Base-by-base conservation (phyloP, 2,113 vertebrate species). In the Dasyurus viverrinus region DNA sequence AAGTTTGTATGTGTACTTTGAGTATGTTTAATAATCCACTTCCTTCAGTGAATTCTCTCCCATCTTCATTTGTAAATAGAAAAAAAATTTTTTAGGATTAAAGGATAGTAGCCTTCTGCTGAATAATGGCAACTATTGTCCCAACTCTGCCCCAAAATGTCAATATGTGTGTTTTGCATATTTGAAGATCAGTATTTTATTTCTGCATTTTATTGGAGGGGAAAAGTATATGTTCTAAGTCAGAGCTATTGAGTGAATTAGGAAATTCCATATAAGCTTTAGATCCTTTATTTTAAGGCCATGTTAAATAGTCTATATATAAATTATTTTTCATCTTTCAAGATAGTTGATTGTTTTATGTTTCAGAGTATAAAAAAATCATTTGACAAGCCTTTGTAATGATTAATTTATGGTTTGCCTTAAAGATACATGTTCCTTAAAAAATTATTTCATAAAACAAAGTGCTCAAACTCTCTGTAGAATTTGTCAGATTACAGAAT, bases 11-110 rank as follows among this genome's bases (percentile, higher is more conserved):
- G 97, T 95, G 96, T 98, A 96, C 96, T 95, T 92, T 97, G 36
- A 95, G 60, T 98, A 97, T 76, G 97, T 98, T 97, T 98, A 96
- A 98, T 97, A 98, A 92, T 98, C 60, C 98, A 97, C 4, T 97
- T 98, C 98, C 98, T 97, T 98, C 96, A 97, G 97, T 96, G 95
- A 96, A 94, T 94, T 97, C 60, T 96, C 93, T 98, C 93, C 93
- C 98, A 98, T 98, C 97, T 98, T 95, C 92, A 93, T 95, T 95
- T 97, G 93, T 97, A 97, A 96, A 96, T 97, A 90, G 25, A 55
- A 95, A 96, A 96, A 90, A 91, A 48, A 52, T 1, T 89, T 0
- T 19, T 52, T 93, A 92, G 96, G 47, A 94, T 98, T 93, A 97
- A 96, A 93, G 95, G 93, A 25, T 97, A 96, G 95, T 94, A 76